phyloP scores from a whole-genome alignment of 2,113 vertebrate genomes.

The Cebus imitator region DNA sequence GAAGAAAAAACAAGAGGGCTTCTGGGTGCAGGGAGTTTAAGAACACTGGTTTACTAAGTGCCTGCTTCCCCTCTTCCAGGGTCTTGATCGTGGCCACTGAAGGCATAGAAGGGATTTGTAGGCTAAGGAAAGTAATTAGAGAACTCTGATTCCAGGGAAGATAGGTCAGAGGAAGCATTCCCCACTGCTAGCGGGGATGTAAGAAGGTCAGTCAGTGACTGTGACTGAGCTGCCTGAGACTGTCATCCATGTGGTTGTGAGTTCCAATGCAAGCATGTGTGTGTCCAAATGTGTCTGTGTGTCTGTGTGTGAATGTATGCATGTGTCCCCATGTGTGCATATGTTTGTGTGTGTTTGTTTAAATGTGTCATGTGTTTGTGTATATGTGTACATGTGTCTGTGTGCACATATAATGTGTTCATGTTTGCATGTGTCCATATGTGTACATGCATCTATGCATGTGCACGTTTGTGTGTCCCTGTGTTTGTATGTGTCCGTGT shows the following conservation, averaged over 20 bases:
- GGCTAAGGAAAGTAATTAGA: background rate
- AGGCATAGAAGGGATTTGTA: background rate
- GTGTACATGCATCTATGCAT: no score
- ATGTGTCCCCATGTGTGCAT: no score
- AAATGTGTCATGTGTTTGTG: no score
- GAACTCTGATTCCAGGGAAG: background rate
- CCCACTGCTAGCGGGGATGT: fast-evolving
- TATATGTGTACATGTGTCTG: no score
- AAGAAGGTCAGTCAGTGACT: background rate
- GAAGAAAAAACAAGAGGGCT: background rate
- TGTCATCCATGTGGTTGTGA: background rate
- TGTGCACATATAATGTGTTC: no score
- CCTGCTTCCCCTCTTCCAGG: background rate
- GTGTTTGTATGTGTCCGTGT: no score
- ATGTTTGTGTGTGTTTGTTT: no score
- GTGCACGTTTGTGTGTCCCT: no score
- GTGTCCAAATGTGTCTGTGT: no score
- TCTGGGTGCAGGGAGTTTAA: background rate
- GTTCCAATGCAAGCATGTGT: background rate
- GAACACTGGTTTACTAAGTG: background rate
- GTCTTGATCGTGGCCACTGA: background rate
- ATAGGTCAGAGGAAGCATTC: no score
- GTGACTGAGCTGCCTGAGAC: background rate
- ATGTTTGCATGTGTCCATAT: no score
- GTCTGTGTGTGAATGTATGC: no score